Evolutionary conservation across 2,113 vertebrate species (phyloP).

Genomic region (Meles meles): DNA sequence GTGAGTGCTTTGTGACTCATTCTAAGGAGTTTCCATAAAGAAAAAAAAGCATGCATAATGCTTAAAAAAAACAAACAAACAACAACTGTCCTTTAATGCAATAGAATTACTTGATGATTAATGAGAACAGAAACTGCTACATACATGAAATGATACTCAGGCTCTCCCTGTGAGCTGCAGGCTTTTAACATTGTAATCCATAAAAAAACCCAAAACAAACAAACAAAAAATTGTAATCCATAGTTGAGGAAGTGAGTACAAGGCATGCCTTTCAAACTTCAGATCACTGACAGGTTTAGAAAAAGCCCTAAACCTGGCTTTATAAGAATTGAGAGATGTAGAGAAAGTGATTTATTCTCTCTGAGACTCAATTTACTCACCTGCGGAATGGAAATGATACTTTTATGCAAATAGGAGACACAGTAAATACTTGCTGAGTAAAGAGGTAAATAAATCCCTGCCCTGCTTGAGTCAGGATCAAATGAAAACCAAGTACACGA

Average conservation of each 20-base stretch:
- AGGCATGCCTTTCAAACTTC: background rate
- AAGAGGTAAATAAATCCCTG: background rate
- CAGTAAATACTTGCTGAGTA: background rate
- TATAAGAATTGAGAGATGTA: background rate
- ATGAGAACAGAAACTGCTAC: conserved; percentile 19
- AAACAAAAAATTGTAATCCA: background rate
- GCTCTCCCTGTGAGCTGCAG: background rate
- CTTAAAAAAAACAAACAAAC: background rate
- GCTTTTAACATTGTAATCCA: background rate
- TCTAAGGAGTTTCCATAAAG: background rate
- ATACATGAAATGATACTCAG: background rate
- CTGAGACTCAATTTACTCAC: background rate
- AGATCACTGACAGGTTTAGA: background rate
- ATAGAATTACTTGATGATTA: conserved; percentile 20
- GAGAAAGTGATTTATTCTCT: background rate
- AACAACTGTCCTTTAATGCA: background rate
- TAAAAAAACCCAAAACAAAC: no score
- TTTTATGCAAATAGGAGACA: background rate
- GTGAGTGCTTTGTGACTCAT: background rate
- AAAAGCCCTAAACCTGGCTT: background rate
- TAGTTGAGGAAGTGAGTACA: background rate
- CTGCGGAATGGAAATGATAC: background rate
- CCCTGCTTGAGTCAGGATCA: background rate
- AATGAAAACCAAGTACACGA: background rate
- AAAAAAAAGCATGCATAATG: conserved; percentile 56